phyloP scores from a whole-genome alignment of 1,140 invertebrate species.

The Camponotus floridanus region DNA sequence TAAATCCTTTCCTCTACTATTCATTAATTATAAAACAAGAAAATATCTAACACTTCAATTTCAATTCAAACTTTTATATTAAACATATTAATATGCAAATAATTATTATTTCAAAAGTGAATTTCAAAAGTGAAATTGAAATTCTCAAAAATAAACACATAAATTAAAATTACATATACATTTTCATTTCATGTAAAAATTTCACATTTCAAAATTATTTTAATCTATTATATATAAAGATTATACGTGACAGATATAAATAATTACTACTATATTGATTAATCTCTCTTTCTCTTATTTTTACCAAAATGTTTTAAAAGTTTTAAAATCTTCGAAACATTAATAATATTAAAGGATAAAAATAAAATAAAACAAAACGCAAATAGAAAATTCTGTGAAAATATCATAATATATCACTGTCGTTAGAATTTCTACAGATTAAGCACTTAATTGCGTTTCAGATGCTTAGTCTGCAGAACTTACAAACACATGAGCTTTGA shows the following conservation, averaged over 20 bases:
- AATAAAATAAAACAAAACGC: not conserved
- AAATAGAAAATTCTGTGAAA: not conserved
- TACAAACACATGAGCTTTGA: conserved; percentile 14
- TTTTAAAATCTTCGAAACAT: not conserved
- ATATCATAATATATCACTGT: not conserved
- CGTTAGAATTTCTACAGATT: conserved; percentile 35
- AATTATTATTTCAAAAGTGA: not conserved
- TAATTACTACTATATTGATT: not conserved
- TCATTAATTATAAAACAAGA: not conserved
- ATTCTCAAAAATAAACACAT: not conserved
- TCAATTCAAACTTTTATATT: not conserved
- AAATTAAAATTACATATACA: not conserved
- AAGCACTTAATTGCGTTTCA: conserved; percentile 48
- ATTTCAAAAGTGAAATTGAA: no score
- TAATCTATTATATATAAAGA: not conserved
- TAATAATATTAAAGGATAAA: not conserved
- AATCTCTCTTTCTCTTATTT: no score
- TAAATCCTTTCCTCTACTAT: not conserved
- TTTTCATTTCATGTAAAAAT: not conserved
- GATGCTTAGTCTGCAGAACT: conserved; percentile 25
- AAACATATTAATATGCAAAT: not conserved
- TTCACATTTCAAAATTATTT: not conserved
- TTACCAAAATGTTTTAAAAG: not conserved
- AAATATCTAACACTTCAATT: conserved; percentile 9
- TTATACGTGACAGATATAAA: not conserved